phyloP scores from a whole-genome alignment of 1,140 invertebrate genomes.

The Rhagoletis pomonella region DNA sequence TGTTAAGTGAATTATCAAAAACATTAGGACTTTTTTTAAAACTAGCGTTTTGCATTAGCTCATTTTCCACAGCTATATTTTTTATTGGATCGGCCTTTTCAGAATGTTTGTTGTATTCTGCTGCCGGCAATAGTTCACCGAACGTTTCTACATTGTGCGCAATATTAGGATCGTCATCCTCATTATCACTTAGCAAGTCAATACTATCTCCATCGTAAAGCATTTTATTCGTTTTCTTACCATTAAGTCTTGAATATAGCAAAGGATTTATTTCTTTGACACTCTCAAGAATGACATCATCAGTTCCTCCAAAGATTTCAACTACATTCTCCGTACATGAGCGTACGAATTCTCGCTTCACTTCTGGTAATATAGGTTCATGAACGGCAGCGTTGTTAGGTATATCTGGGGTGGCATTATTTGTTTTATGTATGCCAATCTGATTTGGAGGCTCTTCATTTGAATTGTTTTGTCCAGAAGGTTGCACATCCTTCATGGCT shows the following conservation, averaged over 20 bases:
- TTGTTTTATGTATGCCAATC: background rate
- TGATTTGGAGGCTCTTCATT: background rate
- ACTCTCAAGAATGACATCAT: constrained; percentile 56
- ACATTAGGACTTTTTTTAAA: constrained; percentile 48
- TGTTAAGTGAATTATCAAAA: constrained; percentile 53
- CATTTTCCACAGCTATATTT: background rate
- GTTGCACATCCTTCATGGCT: background rate
- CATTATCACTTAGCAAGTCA: constrained; percentile 53
- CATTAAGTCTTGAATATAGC: constrained; percentile 47
- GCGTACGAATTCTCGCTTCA: constrained; percentile 62
- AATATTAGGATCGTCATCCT: constrained; percentile 19
- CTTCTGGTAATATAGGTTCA: constrained; percentile 62
- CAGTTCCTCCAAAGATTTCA: constrained; percentile 65
- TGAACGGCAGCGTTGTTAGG: constrained; percentile 54
- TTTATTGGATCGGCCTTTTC: background rate
- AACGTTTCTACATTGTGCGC: background rate
- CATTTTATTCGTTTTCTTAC: background rate
- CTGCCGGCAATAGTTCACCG: background rate
- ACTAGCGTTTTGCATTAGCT: too few relatives aligned
- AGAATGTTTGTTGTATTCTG: background rate
- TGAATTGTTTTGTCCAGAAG: background rate
- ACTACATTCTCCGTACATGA: constrained; percentile 60
- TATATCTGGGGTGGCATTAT: too few relatives aligned
- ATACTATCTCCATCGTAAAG: constrained; percentile 47
- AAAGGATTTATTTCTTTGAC: constrained; percentile 55